Base-by-base conservation (phyloP, 1,140 invertebrate genomes). In the Glossosoma conforme region DNA sequence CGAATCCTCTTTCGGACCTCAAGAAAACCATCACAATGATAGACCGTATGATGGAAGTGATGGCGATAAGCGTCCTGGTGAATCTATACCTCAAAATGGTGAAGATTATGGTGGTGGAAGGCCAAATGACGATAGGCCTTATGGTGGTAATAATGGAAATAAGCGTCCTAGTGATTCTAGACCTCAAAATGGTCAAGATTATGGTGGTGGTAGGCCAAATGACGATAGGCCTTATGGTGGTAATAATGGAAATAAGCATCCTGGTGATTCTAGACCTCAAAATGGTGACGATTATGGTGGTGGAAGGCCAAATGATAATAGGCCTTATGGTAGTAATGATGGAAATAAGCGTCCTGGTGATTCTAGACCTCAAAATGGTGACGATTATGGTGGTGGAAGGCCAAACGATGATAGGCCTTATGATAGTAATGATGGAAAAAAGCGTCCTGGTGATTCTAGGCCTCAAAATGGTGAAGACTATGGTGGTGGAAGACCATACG, bases 341-440 rank as follows among this genome's bases (percentile, higher is more conserved):
- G 44, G 21, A 20, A 37, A 24, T 33, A 33, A 15, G 15, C 32
- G n/a, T 13, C n/a, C 4, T 13, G 3, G 3, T 13, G 11, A 33
- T 33, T 5, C n/a, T 11, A 33, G 32, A n/a, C 32, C 32, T 13
- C n/a, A 33, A 11, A 33, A n/a, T 33, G 32, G 11, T 33, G 32
- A 15, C 20, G 38, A 41, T 9, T 18, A 13, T 4, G 21, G 25
- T 19, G n/a, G 17, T 14, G 21, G 30, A 25, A 22, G 24, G 11
- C 32, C 32, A 33, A 33, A 33, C 18, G 21, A 45, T 21, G 45
- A 47, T 48, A n/a, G 46, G 15, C n/a, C n/a, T n/a, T 19, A 42
- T n/a, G 25, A 15, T n/a, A 42, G 19, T n/a, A 42, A n/a, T n/a
- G n/a, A n/a, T n/a, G n/a, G n/a, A n/a, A n/a, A n/a, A n/a, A n/a